These are phyloP conservation scores for Plagodis pulveraria DNA, from an alignment of 2,888 invertebrate species.

Conservation along the genomic window DNA sequence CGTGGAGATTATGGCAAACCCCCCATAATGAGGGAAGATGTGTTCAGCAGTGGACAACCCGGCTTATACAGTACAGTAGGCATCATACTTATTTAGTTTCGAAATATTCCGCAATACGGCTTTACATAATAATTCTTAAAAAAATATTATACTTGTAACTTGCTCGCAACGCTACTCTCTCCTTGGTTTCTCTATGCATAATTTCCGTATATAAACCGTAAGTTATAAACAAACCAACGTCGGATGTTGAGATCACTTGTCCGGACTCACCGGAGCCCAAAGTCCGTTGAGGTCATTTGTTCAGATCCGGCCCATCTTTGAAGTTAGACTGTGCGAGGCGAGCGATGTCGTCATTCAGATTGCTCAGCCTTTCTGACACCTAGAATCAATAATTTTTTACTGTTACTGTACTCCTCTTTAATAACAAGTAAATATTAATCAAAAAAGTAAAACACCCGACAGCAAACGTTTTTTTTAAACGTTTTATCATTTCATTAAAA, in stretches of 20 bases:
- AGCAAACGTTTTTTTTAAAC: too few species aligned
- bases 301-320: slow-evolving; percentile 49
- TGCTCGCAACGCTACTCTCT: neutral
- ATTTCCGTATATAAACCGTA: neutral
- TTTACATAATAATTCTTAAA: too few species aligned
- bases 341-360: slow-evolving; percentile 70
- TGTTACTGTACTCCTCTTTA: neutral
- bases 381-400: slow-evolving; percentile 45
- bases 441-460: too few species aligned
- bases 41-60: too few species aligned
- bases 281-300: slow-evolving; percentile 33
- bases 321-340: slow-evolving; percentile 63
- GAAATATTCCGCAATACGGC: too few species aligned
- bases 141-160: too few species aligned
- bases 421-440: too few species aligned
- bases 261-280: slow-evolving; percentile 27
- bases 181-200: neutral
- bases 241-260: slow-evolving; percentile 20
- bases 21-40: too few species aligned
- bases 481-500: too few species aligned
- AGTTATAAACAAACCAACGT: slow-evolving; percentile 5
- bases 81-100: too few species aligned
- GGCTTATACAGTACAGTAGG: too few species aligned
- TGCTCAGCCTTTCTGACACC: slow-evolving; percentile 69
- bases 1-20: too few species aligned